These are phyloP conservation scores for Clostera curtula DNA, from an alignment of 2,888 invertebrate species.

Conservation along the genomic window DNA sequence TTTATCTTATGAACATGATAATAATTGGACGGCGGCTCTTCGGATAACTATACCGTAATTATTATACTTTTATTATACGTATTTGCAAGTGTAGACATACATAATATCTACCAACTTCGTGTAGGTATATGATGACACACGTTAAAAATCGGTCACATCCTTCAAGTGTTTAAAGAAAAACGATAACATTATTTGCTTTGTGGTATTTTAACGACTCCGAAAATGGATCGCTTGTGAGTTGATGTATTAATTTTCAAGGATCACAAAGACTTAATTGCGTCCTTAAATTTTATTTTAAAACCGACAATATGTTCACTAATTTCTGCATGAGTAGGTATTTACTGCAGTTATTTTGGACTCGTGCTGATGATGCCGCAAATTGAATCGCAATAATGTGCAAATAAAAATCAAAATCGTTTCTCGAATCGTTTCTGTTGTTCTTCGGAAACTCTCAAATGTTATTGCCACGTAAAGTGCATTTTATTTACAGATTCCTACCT, in stretches of 20 bases:
- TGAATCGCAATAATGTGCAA: slow-evolving; percentile 48
- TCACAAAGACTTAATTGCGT: slow-evolving; percentile 59
- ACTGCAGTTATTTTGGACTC: slow-evolving; percentile 42
- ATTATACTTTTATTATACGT: slow-evolving; percentile 7
- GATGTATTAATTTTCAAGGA: slow-evolving; percentile 59
- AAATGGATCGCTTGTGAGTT: slow-evolving; percentile 41
- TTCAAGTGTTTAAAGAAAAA: slow-evolving; percentile 29
- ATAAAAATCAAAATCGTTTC: slow-evolving; percentile 51
- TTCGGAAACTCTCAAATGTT: slow-evolving; percentile 39
- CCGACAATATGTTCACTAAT: slow-evolving; percentile 53
- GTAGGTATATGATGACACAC: slow-evolving; percentile 28
- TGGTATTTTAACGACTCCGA: slow-evolving; percentile 53
- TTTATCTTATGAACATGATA: slow-evolving; percentile 31
- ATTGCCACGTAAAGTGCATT: slow-evolving; percentile 52
- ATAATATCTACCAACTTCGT: too few species aligned
- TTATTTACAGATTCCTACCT: slow-evolving; percentile 57
- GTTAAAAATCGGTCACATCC: slow-evolving; percentile 27
- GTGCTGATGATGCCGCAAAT: slow-evolving; percentile 33
- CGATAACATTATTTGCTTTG: slow-evolving; percentile 44
- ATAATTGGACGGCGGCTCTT: slow-evolving; percentile 25
- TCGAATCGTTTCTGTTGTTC: slow-evolving; percentile 43
- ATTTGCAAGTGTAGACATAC: too few species aligned
- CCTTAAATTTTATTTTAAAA: slow-evolving; percentile 65
- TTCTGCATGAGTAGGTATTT: slow-evolving; percentile 20
- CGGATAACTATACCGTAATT: slow-evolving; percentile 11